Conservation (phyloP, 2,797 vertebrate genomes). For the Argentina silus region DNA sequence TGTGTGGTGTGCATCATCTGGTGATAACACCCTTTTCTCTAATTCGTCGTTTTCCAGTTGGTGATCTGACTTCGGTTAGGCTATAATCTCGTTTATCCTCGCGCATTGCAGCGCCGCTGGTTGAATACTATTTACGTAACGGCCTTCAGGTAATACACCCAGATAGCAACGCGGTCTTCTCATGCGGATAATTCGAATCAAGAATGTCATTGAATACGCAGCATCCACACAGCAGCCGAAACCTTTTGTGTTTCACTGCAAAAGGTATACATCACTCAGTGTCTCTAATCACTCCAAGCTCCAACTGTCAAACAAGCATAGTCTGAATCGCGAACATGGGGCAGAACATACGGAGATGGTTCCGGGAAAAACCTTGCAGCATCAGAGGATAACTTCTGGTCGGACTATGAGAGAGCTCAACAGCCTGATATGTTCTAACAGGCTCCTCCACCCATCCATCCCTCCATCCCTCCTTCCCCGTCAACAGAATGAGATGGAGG, state of each 20-base stretch:
- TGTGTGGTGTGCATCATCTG: too few species aligned
- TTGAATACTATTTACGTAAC: constrained; percentile 57
- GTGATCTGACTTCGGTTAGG: constrained; percentile 58
- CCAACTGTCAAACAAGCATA: neutral
- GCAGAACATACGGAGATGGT: neutral
- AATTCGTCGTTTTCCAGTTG: constrained; percentile 53
- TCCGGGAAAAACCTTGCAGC: neutral
- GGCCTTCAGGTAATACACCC: constrained; percentile 56
- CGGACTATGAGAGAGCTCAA: too few species aligned
- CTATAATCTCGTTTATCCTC: constrained; percentile 62
- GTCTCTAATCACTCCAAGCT: neutral
- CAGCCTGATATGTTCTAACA: too few species aligned
- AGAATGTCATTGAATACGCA: constrained; percentile 57
- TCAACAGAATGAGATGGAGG: too few species aligned
- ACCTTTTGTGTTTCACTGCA: constrained; percentile 12
- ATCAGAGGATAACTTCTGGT: neutral
- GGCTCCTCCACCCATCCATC: too few species aligned
- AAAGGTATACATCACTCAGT: constrained; percentile 26
- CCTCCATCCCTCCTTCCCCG: too few species aligned
- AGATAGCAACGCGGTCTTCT: constrained; percentile 48
- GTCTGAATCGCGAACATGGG: neutral
- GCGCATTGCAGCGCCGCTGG: constrained; percentile 41
- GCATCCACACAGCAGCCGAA: constrained; percentile 26
- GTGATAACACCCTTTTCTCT: too few species aligned
- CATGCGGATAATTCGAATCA: constrained; percentile 64